Evolutionary conservation across 2,888 invertebrate species (phyloP).

Genomic region (Pherbina coryleti): DNA sequence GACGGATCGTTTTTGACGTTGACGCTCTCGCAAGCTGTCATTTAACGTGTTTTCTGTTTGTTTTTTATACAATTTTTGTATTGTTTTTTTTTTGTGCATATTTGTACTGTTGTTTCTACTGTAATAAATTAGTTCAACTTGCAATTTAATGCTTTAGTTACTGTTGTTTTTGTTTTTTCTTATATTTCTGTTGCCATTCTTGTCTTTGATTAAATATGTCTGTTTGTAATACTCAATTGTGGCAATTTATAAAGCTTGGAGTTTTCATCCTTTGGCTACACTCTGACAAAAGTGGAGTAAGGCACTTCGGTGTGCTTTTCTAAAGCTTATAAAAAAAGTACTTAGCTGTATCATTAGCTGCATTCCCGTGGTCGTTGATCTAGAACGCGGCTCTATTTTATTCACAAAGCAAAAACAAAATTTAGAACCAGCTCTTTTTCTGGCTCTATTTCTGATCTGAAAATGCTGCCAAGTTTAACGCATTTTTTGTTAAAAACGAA

Average conservation of each 20-base stretch:
- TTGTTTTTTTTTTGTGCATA: background rate
- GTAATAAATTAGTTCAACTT: conserved; percentile 16
- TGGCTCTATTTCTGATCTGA: too few relatives aligned
- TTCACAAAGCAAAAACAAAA: too few relatives aligned
- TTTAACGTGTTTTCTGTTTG: background rate
- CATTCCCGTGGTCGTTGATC: too few relatives aligned
- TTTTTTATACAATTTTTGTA: background rate
- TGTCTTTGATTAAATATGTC: conserved; percentile 12
- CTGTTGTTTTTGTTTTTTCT: background rate
- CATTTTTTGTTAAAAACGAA: too few relatives aligned
- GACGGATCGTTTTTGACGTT: conserved; percentile 31
- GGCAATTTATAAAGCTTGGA: background rate
- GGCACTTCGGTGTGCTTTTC: background rate
- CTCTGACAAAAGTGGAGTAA: background rate
- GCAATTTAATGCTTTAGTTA: too few relatives aligned
- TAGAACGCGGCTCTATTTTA: too few relatives aligned
- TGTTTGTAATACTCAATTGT: conserved; percentile 11
- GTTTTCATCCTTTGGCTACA: background rate
- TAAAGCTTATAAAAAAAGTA: background rate
- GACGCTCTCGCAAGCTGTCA: conserved; percentile 26
- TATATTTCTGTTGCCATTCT: background rate
- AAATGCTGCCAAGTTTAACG: too few relatives aligned
- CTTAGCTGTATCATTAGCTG: too few relatives aligned
- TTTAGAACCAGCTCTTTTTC: too few relatives aligned
- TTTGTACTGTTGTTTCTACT: background rate